These are phyloP conservation scores for Trichechus manatus DNA, from an alignment of 2,113 vertebrate genomes.

Conservation along the genomic window DNA sequence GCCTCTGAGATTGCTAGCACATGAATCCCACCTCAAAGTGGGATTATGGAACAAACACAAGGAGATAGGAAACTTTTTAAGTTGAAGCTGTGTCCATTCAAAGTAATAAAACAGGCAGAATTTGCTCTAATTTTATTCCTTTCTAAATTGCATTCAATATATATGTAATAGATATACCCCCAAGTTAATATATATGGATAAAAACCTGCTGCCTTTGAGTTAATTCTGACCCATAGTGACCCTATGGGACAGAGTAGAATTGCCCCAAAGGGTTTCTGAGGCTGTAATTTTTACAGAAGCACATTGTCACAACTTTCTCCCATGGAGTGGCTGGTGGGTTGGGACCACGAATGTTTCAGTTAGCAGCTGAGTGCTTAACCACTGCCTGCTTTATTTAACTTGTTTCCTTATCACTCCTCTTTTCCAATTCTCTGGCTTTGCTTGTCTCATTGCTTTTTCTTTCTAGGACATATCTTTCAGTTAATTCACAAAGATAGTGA, in stretches of 20 bases:
- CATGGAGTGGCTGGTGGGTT: too few relatives aligned
- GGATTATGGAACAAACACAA: neutral
- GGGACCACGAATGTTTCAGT: too few relatives aligned
- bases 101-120: neutral
- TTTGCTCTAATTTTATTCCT: neutral
- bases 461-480: slow-evolving; percentile 35
- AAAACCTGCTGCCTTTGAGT: too few relatives aligned
- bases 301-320: too few relatives aligned
- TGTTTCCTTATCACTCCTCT: neutral
- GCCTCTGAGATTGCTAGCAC: neutral
- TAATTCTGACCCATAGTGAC: too few relatives aligned
- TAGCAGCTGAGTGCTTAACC: too few relatives aligned
- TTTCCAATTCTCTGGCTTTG: neutral
- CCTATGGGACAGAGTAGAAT: too few relatives aligned
- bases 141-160: neutral
- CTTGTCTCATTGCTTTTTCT: neutral
- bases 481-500: slow-evolving; percentile 24
- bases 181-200: neutral
- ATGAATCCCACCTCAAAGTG: neutral
- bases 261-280: too few relatives aligned
- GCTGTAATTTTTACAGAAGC: too few relatives aligned
- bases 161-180: neutral
- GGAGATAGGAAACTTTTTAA: neutral
- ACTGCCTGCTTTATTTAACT: neutral
- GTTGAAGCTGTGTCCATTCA: neutral